Evolutionary conservation across 2,113 vertebrate genomes (phyloP).

Genomic region (Periophthalmodon schlosseri): DNA sequence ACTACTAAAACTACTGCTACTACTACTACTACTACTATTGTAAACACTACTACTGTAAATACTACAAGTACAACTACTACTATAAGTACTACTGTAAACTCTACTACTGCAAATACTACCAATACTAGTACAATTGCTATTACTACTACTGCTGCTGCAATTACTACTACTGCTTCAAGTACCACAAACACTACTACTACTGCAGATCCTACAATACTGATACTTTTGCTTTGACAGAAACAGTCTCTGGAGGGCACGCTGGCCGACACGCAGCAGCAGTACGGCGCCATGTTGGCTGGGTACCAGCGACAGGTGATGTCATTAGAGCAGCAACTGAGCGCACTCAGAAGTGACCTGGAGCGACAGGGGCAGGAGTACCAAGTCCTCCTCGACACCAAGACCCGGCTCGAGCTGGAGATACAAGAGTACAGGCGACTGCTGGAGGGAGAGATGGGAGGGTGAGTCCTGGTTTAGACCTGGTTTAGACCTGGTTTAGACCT

Average conservation of each 20-base stretch:
- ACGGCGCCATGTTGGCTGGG: background rate
- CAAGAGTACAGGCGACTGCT: background rate
- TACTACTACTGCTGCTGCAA: no score
- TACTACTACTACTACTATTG: no score
- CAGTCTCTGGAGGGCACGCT: background rate
- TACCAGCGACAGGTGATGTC: background rate
- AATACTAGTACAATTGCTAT: no score
- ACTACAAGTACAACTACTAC: no score
- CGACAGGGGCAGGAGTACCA: background rate
- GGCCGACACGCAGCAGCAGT: background rate
- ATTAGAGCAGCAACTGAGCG: background rate
- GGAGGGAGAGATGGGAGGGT: background rate
- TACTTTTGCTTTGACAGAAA: background rate
- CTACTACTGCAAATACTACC: background rate
- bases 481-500: no score
- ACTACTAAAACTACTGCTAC: no score
- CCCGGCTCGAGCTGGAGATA: background rate
- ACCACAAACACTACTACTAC: no score
- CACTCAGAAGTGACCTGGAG: background rate
- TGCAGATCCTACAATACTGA: no score
- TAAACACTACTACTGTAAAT: no score
- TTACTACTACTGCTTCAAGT: no score
- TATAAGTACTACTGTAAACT: no score
- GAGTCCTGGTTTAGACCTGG: no score
- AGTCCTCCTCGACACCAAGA: background rate